These are phyloP conservation scores for Phocides pigmalion DNA, from an alignment of 1,140 invertebrate genomes.

Conservation along the genomic window DNA sequence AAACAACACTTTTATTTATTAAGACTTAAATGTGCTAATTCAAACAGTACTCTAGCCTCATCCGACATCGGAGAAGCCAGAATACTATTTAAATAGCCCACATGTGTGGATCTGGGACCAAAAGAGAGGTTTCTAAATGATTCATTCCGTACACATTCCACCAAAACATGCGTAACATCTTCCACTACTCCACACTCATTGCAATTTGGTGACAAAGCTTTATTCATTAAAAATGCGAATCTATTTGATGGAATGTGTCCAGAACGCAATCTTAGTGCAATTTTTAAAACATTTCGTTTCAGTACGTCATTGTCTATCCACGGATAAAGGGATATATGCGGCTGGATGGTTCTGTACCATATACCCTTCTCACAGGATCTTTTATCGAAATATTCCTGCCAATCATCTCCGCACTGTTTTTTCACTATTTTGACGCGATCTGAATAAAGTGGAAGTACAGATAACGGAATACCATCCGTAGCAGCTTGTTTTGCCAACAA, in stretches of 20 bases:
- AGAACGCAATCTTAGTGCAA: constrained; percentile 10
- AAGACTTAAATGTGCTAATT: too few relatives aligned
- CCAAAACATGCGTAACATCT: constrained; percentile 4
- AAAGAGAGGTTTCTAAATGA: not conserved
- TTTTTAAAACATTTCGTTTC: not conserved
- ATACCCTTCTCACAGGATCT: constrained; percentile 16
- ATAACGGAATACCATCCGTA: not conserved
- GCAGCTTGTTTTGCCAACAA: constrained; percentile 26
- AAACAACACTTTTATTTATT: too few relatives aligned
- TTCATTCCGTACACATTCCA: not conserved
- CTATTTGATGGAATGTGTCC: constrained; percentile 21
- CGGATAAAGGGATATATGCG: constrained; percentile 3
- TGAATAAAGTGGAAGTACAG: not conserved
- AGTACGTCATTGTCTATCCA: not conserved
- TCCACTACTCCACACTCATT: constrained; percentile 2
- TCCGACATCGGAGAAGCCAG: too few relatives aligned
- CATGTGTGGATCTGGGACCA: too few relatives aligned
- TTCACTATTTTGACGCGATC: not conserved
- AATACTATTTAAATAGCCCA: too few relatives aligned
- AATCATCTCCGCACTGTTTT: not conserved
- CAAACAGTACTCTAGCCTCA: too few relatives aligned
- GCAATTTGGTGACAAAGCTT: constrained; percentile 11
- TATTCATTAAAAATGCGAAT: constrained; percentile 28
- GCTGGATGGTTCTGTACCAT: constrained; percentile 16
- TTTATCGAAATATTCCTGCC: constrained; percentile 24